Percentiles rank a stretch among this genome's conserved stretches.
Evolutionary conservation across 2,888 invertebrate species (phyloP).

Genomic region (Augiades crinisus): DNA sequence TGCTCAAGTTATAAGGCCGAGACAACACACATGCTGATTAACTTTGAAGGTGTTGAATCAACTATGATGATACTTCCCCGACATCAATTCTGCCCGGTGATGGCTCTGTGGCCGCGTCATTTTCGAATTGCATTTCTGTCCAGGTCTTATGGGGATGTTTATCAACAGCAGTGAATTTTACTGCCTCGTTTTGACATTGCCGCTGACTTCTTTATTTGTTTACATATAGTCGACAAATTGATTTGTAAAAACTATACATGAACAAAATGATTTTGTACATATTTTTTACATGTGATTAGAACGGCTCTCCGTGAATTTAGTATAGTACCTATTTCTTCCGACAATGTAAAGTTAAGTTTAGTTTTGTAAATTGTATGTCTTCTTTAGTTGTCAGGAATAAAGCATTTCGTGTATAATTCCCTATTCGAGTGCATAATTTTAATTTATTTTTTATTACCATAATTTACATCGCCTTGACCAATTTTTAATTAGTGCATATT

Average conservation of each 20-base stretch:
- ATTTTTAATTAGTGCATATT: conserved; percentile 8
- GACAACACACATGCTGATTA: no score
- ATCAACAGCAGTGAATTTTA: no score
- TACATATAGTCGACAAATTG: neutral
- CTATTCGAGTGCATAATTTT: conserved; percentile 13
- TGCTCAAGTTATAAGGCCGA: no score
- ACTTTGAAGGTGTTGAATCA: no score
- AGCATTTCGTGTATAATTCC: neutral
- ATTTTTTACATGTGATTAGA: conserved; percentile 1
- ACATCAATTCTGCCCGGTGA: no score
- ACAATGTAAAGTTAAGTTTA: neutral
- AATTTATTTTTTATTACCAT: conserved; percentile 9
- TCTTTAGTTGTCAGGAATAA: neutral
- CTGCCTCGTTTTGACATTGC: no score
- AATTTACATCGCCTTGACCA: conserved; percentile 11
- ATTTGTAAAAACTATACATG: neutral
- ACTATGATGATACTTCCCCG: no score
- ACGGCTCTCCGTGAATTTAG: neutral
- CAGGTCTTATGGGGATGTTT: no score
- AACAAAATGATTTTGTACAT: conserved; percentile 3
- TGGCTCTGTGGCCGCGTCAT: no score
- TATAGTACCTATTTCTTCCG: neutral
- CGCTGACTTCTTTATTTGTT: no score
- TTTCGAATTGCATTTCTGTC: no score
- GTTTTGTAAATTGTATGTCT: conserved; percentile 2